Conservation (phyloP, 1,140 invertebrate species). For the Trachymyrmex septentrionalis region DNA sequence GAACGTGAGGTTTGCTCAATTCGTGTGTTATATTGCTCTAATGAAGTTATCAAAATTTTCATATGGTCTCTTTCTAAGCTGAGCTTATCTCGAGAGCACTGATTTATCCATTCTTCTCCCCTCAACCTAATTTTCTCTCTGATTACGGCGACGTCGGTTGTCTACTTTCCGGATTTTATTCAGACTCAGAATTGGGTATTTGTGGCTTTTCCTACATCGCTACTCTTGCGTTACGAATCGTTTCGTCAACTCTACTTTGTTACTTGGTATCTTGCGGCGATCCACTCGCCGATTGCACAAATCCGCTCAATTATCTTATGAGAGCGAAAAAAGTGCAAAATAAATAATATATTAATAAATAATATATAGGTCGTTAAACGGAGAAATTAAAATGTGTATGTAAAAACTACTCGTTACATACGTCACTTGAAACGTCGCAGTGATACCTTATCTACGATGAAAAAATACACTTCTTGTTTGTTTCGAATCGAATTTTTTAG, state of each 20-base stretch:
- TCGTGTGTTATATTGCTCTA: neutral
- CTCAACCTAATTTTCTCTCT: neutral
- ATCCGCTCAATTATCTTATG: constrained; percentile 1
- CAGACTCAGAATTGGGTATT: neutral
- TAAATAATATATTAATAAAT: too few species aligned
- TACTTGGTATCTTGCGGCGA: constrained; percentile 55
- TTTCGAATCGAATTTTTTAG: neutral
- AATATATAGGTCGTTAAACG: constrained; percentile 56
- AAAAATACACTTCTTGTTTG: neutral
- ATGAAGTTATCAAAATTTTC: constrained; percentile 23
- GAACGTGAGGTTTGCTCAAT: neutral
- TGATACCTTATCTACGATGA: neutral
- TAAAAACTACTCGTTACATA: neutral
- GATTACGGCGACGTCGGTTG: neutral
- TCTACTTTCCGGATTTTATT: neutral
- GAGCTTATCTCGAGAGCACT: neutral
- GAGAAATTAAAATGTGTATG: neutral
- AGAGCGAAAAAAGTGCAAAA: constrained; percentile 44
- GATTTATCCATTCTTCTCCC: neutral
- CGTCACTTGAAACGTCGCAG: neutral
- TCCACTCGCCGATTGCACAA: constrained; percentile 63
- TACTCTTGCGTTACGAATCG: constrained; percentile 13
- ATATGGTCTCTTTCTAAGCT: neutral
- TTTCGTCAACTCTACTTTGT: constrained; percentile 56
- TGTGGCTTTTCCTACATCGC: neutral